Conservation (phyloP, 1,140 invertebrate genomes). For the Neuroterus valhalla region DNA sequence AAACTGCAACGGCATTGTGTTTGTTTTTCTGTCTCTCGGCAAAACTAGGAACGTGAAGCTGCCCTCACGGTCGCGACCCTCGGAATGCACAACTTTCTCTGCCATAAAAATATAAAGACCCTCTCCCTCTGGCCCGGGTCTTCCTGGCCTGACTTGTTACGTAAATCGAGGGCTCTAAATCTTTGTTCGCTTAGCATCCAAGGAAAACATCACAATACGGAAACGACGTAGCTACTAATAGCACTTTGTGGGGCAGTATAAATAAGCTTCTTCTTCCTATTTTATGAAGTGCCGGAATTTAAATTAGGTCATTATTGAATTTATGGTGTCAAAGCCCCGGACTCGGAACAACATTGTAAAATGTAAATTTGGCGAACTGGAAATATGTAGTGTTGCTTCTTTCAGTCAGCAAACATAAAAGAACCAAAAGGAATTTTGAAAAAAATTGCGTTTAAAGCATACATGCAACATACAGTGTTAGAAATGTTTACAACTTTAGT, state of each 20-base stretch:
- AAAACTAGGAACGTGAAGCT: slow-evolving; percentile 64
- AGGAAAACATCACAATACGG: slow-evolving; percentile 33
- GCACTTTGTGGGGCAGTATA: slow-evolving; percentile 20
- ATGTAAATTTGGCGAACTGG: neutral
- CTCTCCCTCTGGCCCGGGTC: slow-evolving; percentile 44
- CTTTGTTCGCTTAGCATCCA: slow-evolving; percentile 50
- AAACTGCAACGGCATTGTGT: slow-evolving; percentile 65
- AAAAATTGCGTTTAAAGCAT: no score
- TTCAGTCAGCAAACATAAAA: neutral
- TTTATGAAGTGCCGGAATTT: slow-evolving; percentile 22
- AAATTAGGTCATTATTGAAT: slow-evolving; percentile 17
- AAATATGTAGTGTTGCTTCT: neutral
- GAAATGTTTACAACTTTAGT: no score
- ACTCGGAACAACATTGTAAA: neutral
- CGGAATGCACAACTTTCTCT: slow-evolving; percentile 68
- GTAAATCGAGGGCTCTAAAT: slow-evolving; percentile 69
- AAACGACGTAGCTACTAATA: slow-evolving; percentile 12
- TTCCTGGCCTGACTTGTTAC: slow-evolving; percentile 60
- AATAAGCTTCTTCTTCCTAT: slow-evolving; percentile 26
- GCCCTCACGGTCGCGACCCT: slow-evolving; percentile 64
- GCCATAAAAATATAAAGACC: slow-evolving; percentile 72
- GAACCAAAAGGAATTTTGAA: no score
- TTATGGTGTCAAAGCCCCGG: neutral
- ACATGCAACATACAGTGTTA: no score
- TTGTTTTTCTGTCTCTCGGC: slow-evolving; percentile 63